Evolutionary conservation across 2,888 invertebrate genomes (phyloP).

Genomic region (Macrosiphum euphorbiae): DNA sequence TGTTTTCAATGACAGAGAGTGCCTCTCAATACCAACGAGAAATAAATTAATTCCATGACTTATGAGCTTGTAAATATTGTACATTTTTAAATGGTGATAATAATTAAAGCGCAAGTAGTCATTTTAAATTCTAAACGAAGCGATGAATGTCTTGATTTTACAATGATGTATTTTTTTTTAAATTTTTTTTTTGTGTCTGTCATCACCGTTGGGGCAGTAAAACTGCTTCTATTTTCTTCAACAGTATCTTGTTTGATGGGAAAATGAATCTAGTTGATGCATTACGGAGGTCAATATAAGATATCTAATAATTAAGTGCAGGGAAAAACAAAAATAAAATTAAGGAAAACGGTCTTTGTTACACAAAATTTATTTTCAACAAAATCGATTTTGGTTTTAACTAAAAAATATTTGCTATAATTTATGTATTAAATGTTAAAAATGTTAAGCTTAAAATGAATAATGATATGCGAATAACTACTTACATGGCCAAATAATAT

Average conservation of each 20-base stretch:
- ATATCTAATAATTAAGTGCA: background rate
- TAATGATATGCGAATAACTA: background rate
- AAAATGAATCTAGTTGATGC: too few relatives aligned
- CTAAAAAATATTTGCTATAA: background rate
- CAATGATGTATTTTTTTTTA: too few relatives aligned
- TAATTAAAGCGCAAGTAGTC: background rate
- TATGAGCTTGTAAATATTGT: background rate
- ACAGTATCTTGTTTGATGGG: too few relatives aligned
- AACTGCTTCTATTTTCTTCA: too few relatives aligned
- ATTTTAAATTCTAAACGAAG: background rate
- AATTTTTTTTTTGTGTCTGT: too few relatives aligned
- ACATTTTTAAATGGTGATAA: background rate
- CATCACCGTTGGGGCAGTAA: too few relatives aligned
- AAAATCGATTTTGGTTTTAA: too few relatives aligned
- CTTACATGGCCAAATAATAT: background rate
- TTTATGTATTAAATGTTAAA: background rate
- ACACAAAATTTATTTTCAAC: too few relatives aligned
- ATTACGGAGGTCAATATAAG: background rate
- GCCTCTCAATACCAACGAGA: background rate
- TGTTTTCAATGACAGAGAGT: background rate
- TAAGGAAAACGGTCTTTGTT: too few relatives aligned
- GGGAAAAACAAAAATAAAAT: too few relatives aligned
- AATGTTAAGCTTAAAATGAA: background rate
- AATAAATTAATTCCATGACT: background rate
- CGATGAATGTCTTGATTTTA: too few relatives aligned